Evolutionary conservation across 1,140 invertebrate species (phyloP), one percentile per base, ranked within the genome.

Genomic region (Monomorium pharaonis): DNA sequence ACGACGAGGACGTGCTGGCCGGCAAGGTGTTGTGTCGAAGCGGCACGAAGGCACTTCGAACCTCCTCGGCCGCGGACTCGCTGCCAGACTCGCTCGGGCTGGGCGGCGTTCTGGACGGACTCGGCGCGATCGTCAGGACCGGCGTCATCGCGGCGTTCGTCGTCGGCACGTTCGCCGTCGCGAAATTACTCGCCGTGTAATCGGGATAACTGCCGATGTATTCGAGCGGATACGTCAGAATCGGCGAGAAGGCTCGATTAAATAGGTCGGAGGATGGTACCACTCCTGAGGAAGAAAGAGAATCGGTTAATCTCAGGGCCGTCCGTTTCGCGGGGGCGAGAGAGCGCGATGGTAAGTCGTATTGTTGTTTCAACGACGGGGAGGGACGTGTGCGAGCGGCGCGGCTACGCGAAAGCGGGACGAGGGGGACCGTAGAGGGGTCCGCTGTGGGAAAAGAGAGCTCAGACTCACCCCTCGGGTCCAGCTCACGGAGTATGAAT

Each of bases 31-130:
- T 94, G 44, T 94, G 51, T 27, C 93, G 85, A 42, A 96, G 95
- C 0, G 96, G 96, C 1, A 96, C 96, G 93, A 97, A 97, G 44
- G 97, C 97, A 24, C 97, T 97, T 92, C 97, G 97, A 0, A 97
- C 96, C 56, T 97, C 97, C 85, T 98, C 97, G 92, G 9, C 21
- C 12, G 91, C 93, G 84, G 95, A 90, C 88, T 96, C 92, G 84
- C 92, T 94, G 90, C 93, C 84, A 88, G 92, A 93, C 81, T 95
- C 93, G 94, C 96, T 95, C 90, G 95, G 87, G 89, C 95, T 95
- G 60, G 92, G 86, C 1, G 92, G 92, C 5, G 94, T 44, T 24
- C 93, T 92, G 16, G 91, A 91, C 42, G 91, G 92, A 85, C 90
- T 91, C 63, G 33, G 16, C 86, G 63, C 14, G 42, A 67, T 84